Conservation (phyloP, 2,888 invertebrate genomes). For the Xestia ashworthii region DNA sequence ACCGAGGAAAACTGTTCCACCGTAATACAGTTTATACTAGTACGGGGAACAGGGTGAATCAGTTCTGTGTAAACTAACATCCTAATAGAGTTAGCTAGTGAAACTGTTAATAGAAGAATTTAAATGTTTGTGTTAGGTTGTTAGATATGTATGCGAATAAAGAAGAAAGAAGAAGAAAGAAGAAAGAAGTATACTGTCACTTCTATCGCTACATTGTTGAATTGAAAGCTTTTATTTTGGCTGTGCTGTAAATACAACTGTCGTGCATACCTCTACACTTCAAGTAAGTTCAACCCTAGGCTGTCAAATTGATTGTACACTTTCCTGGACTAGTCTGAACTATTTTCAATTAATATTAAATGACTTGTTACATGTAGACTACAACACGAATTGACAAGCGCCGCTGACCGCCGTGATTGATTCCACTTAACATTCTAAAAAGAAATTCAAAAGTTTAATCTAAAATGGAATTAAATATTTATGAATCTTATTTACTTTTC, state of each 20-base stretch:
- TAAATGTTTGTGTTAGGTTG: too few relatives aligned
- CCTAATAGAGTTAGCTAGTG: too few relatives aligned
- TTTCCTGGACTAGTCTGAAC: not conserved
- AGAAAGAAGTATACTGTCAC: too few relatives aligned
- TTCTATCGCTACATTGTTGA: not conserved
- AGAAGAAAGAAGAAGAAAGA: too few relatives aligned
- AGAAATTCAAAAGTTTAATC: not conserved
- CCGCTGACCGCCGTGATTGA: not conserved
- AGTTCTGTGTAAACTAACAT: too few relatives aligned
- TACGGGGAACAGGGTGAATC: too few relatives aligned
- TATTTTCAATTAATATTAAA: slow-evolving; percentile 16
- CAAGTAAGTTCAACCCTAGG: not conserved
- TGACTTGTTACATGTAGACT: too few relatives aligned
- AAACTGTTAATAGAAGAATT: too few relatives aligned
- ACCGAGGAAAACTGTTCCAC: too few relatives aligned
- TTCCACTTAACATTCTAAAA: not conserved
- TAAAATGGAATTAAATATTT: not conserved
- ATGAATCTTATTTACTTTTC: not conserved
- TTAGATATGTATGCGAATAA: too few relatives aligned
- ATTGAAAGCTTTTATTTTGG: not conserved
- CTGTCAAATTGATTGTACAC: slow-evolving; percentile 2
- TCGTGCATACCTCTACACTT: not conserved
- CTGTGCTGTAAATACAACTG: too few relatives aligned
- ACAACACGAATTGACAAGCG: not conserved
- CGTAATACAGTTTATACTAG: too few relatives aligned